phyloP scores from a whole-genome alignment of 1,140 invertebrate genomes.

The Thalassaphorura encarpata region DNA sequence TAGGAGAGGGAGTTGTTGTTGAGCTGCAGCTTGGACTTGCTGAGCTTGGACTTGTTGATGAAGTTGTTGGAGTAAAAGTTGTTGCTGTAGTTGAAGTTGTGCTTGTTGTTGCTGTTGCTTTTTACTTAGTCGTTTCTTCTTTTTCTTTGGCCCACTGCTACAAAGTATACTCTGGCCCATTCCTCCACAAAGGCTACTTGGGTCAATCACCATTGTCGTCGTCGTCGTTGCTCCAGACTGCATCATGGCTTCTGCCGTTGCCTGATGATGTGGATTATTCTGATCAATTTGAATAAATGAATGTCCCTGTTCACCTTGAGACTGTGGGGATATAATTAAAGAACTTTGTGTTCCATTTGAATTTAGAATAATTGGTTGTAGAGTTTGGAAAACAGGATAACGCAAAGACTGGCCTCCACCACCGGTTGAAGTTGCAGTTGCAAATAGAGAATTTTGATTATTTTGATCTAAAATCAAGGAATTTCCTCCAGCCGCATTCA shows the following conservation, averaged over 20 bases:
- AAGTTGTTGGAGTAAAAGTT: constrained; percentile 27
- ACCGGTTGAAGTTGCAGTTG: not conserved
- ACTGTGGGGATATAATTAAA: constrained; percentile 25
- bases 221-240: constrained; percentile 22
- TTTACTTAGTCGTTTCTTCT: constrained; percentile 30
- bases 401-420: constrained; percentile 3
- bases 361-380: constrained; percentile 31
- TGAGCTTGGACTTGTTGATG: constrained; percentile 26
- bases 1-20: constrained; percentile 21
- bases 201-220: constrained; percentile 29
- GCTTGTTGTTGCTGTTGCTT: constrained; percentile 33
- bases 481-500: not conserved
- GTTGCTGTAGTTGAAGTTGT: constrained; percentile 28
- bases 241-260: not conserved
- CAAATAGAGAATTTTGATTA: too few relatives aligned
- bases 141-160: constrained; percentile 23
- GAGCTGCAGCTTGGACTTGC: constrained; percentile 8
- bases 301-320: constrained; percentile 9
- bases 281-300: constrained; percentile 29
- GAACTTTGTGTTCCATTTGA: constrained; percentile 14
- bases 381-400: constrained; percentile 31
- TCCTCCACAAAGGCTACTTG: constrained; percentile 15
- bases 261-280: not conserved
- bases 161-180: constrained; percentile 3
- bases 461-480: constrained; percentile 9